A percentile compares a stretch with the other conserved stretches of the same genome.
phyloP scores from a whole-genome alignment of 2,888 invertebrate genomes.

The Thumatha senex region DNA sequence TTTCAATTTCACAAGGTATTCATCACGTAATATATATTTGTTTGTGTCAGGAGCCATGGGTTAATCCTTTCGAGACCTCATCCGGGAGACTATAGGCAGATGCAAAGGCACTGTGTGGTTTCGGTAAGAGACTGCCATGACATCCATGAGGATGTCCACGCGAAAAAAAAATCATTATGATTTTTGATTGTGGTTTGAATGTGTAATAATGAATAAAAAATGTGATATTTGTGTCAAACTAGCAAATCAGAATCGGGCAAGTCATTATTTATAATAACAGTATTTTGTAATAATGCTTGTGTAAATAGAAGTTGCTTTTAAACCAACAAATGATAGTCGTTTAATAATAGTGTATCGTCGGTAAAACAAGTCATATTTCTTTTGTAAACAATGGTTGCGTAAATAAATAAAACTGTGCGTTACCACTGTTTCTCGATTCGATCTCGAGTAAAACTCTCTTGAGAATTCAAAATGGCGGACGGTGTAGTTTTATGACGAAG shows the following conservation, averaged over 20 bases:
- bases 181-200: too few relatives aligned
- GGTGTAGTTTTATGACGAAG: slow-evolving; percentile 21
- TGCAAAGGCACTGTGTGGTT: too few relatives aligned
- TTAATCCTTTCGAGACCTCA: too few relatives aligned
- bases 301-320: neutral
- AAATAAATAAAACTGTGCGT: slow-evolving; percentile 38
- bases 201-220: neutral
- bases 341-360: slow-evolving; percentile 16
- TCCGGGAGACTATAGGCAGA: too few relatives aligned
- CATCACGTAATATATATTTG: too few relatives aligned
- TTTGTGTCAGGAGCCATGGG: too few relatives aligned
- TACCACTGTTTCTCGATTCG: slow-evolving; percentile 9
- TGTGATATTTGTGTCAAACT: neutral
- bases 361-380: slow-evolving; percentile 14
- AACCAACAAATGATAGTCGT: slow-evolving; percentile 17
- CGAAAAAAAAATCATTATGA: too few relatives aligned
- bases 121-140: too few relatives aligned
- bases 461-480: slow-evolving; percentile 12
- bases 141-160: too few relatives aligned
- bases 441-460: slow-evolving; percentile 8
- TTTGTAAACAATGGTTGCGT: slow-evolving; percentile 30
- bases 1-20: too few relatives aligned
- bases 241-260: neutral
- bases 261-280: neutral
- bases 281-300: neutral